Evolutionary conservation across 2,113 vertebrate genomes (phyloP).

Genomic region (Festucalex cinctus): DNA sequence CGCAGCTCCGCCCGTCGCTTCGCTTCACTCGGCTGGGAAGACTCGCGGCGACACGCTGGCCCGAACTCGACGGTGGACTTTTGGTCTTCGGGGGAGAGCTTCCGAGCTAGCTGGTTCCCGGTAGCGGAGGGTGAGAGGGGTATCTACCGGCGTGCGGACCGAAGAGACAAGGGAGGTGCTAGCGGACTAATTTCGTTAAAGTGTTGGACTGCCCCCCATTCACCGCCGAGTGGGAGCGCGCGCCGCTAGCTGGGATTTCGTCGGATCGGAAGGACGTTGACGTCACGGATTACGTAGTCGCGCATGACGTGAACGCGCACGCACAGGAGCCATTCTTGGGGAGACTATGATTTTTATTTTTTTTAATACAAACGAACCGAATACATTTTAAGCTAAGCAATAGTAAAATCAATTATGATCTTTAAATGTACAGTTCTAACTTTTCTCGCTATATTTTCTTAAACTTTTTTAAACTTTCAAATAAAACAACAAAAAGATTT

Average conservation of each 20-base stretch:
- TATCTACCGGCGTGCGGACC: conserved; percentile 10
- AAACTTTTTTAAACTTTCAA: too few species aligned
- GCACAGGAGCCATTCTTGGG: conserved; percentile 10
- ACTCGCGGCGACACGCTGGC: not conserved
- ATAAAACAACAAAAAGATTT: too few species aligned
- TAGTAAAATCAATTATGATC: not conserved
- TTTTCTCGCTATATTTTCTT: too few species aligned
- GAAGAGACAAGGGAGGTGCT: not conserved
- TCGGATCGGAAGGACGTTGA: conserved; percentile 43
- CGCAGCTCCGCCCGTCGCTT: conserved; percentile 54
- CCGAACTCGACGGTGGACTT: conserved; percentile 11
- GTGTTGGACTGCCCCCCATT: conserved; percentile 54
- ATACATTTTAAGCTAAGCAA: not conserved
- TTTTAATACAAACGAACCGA: not conserved
- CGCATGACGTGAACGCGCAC: conserved; percentile 38
- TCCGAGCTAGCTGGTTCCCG: conserved; percentile 27
- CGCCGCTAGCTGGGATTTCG: conserved; percentile 63
- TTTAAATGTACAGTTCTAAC: too few species aligned
- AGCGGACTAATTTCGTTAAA: conserved; percentile 9
- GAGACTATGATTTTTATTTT: conserved; percentile 5
- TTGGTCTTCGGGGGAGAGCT: conserved; percentile 8
- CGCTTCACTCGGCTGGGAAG: conserved; percentile 10
- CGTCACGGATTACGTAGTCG: conserved; percentile 42
- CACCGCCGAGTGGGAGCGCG: conserved; percentile 51
- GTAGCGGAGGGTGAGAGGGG: conserved; percentile 21